Evolutionary conservation across 2,797 vertebrate genomes (phyloP).

Genomic region (Melopsittacus undulatus): DNA sequence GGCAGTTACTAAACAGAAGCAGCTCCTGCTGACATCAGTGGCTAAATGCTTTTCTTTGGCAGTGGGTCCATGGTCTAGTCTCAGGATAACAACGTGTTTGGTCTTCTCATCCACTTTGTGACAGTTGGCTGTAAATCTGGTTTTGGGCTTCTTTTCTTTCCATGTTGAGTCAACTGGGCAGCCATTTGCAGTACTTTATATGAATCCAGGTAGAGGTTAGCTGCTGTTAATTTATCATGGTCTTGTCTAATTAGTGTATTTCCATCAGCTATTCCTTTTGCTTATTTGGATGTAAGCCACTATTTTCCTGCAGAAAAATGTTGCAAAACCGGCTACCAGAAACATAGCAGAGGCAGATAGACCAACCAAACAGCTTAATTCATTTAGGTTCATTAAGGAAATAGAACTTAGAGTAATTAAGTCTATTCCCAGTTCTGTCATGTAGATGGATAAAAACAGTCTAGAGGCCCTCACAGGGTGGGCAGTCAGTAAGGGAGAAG

Average conservation of each 20-base stretch:
- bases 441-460: background rate
- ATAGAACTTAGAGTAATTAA: background rate
- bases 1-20: background rate
- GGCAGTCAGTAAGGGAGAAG: rapidly evolving
- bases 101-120: background rate
- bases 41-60: background rate
- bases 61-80: background rate
- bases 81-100: background rate
- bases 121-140: background rate
- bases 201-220: background rate
- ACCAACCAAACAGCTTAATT: background rate
- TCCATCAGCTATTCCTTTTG: background rate
- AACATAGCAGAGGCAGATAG: background rate
- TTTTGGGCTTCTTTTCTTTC: background rate
- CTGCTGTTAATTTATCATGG: background rate
- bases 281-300: background rate
- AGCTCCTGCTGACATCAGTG: background rate
- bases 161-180: background rate
- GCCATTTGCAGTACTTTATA: background rate
- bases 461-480: rapidly evolving
- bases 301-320: background rate
- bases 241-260: background rate
- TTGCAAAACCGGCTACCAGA: background rate
- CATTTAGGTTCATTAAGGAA: background rate
- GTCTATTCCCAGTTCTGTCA: background rate